phyloP scores from a whole-genome alignment of 2,113 vertebrate species.

The Oreochromis spilurus region DNA sequence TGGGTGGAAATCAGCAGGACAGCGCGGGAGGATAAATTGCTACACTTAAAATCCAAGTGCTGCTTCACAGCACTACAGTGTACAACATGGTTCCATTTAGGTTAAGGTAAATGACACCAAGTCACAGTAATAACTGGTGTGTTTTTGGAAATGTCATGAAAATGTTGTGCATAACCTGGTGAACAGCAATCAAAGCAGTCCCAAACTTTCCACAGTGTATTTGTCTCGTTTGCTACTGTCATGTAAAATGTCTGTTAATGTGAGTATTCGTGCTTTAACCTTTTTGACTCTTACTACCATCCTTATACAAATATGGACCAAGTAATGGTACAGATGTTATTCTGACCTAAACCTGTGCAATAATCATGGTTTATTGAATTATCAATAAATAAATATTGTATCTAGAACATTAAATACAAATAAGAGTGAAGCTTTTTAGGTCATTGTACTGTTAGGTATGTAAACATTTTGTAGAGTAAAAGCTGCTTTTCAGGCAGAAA shows the following conservation, averaged over 20 bases:
- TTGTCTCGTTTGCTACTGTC: neutral
- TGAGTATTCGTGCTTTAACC: neutral
- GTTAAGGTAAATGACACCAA: neutral
- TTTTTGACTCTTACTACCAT: conserved; percentile 7
- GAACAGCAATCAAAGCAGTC: neutral
- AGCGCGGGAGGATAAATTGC: neutral
- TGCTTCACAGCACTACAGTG: neutral
- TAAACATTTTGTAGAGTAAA: neutral
- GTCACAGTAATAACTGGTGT: neutral
- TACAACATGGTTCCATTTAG: neutral
- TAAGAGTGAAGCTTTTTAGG: neutral
- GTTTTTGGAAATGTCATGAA: neutral
- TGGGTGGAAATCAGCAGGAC: conserved; percentile 34
- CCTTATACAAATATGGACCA: neutral
- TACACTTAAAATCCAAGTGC: conserved; percentile 4
- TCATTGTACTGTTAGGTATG: neutral
- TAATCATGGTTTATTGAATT: neutral
- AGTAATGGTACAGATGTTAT: neutral
- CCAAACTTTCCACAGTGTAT: neutral
- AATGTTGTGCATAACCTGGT: conserved; percentile 48
- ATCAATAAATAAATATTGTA: neutral
- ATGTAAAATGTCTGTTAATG: neutral
- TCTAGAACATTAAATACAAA: neutral
- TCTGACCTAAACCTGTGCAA: neutral
- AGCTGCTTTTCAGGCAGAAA: neutral